Conservation (phyloP, 2,888 invertebrate species). For the Leucophora obtusa region DNA sequence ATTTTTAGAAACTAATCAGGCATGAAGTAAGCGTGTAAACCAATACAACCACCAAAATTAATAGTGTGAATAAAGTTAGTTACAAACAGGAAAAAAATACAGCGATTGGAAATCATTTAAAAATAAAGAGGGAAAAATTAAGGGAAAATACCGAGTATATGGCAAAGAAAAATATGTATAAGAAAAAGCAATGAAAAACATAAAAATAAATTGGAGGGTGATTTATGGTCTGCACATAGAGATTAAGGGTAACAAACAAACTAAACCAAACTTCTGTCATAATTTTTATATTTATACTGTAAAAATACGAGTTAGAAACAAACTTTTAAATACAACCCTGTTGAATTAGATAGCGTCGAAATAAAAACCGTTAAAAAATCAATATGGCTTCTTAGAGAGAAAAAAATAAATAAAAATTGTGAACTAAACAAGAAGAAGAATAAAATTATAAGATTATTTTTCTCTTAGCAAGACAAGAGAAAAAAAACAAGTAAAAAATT, state of each 20-base stretch:
- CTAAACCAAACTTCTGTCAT: conserved; percentile 18
- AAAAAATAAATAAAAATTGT: too few species aligned
- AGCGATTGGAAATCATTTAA: conserved; percentile 2
- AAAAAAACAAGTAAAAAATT: conserved; percentile 24
- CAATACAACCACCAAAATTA: conserved; percentile 14
- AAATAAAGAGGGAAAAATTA: conserved; percentile 40
- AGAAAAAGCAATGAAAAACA: conserved; percentile 13
- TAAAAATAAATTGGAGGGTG: conserved; percentile 52
- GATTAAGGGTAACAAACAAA: conserved; percentile 51
- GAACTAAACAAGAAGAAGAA: conserved; percentile 43
- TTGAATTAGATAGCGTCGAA: conserved; percentile 35
- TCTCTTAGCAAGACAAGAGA: conserved; percentile 29
- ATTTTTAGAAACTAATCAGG: conserved; percentile 49
- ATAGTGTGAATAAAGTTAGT: not conserved
- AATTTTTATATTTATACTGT: not conserved
- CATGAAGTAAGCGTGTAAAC: conserved; percentile 29
- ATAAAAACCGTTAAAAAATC: conserved; percentile 61
- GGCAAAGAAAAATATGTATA: conserved; percentile 14
- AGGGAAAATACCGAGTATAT: conserved; percentile 41
- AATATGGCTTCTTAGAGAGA: conserved; percentile 66
- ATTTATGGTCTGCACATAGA: conserved; percentile 50
- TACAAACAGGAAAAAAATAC: conserved; percentile 23
- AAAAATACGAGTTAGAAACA: conserved; percentile 30
- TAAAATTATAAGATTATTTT: conserved; percentile 29
- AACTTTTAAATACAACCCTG: conserved; percentile 53